phyloP scores from a whole-genome alignment of 2,113 vertebrate species.

The Dromiciops gliroides region DNA sequence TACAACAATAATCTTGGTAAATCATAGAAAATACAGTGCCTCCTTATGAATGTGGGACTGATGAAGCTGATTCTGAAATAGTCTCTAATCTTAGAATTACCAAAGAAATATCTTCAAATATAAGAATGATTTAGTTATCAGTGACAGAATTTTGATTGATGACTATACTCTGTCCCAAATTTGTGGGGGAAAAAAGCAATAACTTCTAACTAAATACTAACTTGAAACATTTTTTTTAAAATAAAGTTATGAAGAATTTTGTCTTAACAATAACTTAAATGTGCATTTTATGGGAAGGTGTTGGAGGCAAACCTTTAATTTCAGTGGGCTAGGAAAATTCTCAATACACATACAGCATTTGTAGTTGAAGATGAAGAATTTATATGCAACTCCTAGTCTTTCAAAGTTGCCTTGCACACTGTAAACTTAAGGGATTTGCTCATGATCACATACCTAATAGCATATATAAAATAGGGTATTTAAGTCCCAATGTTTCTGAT shows the following conservation, averaged over 20 bases:
- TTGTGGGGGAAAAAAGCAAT: conserved; percentile 11
- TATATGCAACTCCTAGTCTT: neutral
- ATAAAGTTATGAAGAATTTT: neutral
- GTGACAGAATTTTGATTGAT: neutral
- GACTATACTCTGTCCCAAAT: neutral
- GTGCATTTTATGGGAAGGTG: neutral
- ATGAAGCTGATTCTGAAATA: neutral
- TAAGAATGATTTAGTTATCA: neutral
- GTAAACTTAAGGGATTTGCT: neutral
- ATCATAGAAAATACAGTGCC: conserved; percentile 26
- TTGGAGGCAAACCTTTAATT: neutral
- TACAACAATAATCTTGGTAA: conserved; percentile 48
- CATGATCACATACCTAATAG: neutral
- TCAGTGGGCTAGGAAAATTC: neutral
- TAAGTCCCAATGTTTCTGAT: neutral
- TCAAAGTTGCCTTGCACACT: neutral
- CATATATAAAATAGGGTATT: neutral
- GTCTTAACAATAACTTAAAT: neutral
- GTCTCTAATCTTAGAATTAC: neutral
- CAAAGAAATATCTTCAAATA: neutral
- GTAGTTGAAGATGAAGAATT: no score
- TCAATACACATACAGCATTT: neutral
- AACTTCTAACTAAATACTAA: neutral
- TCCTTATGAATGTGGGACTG: conserved; percentile 10
- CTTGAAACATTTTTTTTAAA: neutral